phyloP scores from a whole-genome alignment of 2,797 vertebrate species.

The Chanos chanos region DNA sequence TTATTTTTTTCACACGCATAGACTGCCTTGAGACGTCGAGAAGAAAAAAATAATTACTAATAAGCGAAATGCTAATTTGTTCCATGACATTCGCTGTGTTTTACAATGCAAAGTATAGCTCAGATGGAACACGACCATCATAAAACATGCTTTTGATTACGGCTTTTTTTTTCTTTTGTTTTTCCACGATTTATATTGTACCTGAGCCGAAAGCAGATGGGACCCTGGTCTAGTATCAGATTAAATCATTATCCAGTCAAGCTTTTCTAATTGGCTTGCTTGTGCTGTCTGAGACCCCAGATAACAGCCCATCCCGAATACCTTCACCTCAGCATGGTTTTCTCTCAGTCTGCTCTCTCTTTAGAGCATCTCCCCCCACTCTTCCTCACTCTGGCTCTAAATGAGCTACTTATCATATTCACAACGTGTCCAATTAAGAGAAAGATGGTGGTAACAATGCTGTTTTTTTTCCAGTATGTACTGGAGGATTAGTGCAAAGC shows the following conservation, averaged over 20 bases:
- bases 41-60: too few species aligned
- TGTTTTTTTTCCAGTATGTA: too few species aligned
- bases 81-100: too few species aligned
- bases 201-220: slow-evolving; percentile 33
- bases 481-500: slow-evolving; percentile 15
- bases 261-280: slow-evolving; percentile 37
- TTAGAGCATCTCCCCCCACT: neutral
- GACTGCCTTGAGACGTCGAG: too few species aligned
- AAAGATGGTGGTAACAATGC: too few species aligned
- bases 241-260: slow-evolving; percentile 39
- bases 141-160: neutral
- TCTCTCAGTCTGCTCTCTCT: too few species aligned
- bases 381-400: neutral
- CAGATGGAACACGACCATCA: too few species aligned
- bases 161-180: neutral
- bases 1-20: too few species aligned
- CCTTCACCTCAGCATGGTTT: neutral
- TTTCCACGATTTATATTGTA: slow-evolving; percentile 7
- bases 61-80: too few species aligned
- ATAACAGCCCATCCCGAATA: neutral
- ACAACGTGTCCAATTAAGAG: too few species aligned
- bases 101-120: too few species aligned
- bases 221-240: slow-evolving; percentile 24
- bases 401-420: too few species aligned
- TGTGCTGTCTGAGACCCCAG: slow-evolving; percentile 1